Evolutionary conservation across 2,113 vertebrate genomes (phyloP).

Genomic region (Rhineura floridana): DNA sequence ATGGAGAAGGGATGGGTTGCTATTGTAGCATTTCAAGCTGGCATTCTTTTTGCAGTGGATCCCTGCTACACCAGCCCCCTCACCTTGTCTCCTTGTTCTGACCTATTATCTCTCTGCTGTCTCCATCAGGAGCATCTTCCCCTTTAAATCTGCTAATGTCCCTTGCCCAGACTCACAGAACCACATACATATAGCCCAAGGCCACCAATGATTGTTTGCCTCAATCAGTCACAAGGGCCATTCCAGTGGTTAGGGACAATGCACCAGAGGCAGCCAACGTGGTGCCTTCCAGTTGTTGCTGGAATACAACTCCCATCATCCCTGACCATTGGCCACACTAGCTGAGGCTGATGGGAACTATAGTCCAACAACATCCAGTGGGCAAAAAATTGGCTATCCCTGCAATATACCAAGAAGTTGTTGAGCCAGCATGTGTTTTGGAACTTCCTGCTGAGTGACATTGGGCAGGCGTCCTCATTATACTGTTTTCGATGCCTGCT

Average conservation of each 20-base stretch:
- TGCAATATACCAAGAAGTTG: too few relatives aligned
- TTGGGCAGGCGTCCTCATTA: too few relatives aligned
- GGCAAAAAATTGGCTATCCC: too few relatives aligned
- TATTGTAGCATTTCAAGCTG: not conserved
- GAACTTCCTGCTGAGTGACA: too few relatives aligned
- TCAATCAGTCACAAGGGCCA: not conserved
- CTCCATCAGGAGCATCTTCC: not conserved
- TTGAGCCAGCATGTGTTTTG: too few relatives aligned
- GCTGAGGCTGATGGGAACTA: too few relatives aligned
- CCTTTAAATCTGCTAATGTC: not conserved
- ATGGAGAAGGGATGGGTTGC: not conserved
- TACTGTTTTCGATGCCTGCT: too few relatives aligned
- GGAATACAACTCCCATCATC: too few relatives aligned
- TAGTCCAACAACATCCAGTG: too few relatives aligned
- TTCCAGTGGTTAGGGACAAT: not conserved
- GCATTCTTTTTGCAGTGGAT: not conserved
- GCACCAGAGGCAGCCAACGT: not conserved
- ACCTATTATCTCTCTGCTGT: not conserved
- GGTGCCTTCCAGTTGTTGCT: not conserved
- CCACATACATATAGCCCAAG: not conserved
- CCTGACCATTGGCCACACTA: too few relatives aligned
- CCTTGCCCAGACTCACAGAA: not conserved
- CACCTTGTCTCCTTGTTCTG: not conserved
- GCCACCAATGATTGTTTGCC: not conserved
- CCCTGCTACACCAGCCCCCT: not conserved